Evolutionary conservation across 2,797 vertebrate species (phyloP).

Genomic region (Meda fulgida): DNA sequence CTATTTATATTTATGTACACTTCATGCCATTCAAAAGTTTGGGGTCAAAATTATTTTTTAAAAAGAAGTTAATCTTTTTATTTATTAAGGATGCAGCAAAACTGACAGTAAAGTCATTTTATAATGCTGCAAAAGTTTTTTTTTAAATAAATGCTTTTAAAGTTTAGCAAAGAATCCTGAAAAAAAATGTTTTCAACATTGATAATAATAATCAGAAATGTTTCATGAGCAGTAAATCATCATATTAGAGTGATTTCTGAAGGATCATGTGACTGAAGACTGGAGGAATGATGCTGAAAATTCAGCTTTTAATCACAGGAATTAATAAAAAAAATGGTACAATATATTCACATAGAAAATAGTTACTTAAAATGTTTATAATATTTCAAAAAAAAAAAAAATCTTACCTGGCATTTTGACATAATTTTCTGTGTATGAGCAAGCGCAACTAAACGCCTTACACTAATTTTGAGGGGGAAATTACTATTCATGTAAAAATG

Average conservation of each 20-base stretch:
- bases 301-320: too few relatives aligned
- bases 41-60: not conserved
- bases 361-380: too few relatives aligned
- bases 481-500: not conserved
- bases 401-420: too few relatives aligned
- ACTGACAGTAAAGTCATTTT: not conserved
- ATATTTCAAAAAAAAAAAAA: too few relatives aligned
- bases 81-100: not conserved
- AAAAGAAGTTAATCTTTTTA: not conserved
- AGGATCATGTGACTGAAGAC: not conserved
- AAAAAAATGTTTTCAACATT: not conserved
- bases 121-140: not conserved
- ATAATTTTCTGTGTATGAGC: too few relatives aligned
- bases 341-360: too few relatives aligned
- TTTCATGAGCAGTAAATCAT: not conserved
- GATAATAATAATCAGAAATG: not conserved
- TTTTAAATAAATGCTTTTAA: not conserved
- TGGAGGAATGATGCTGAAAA: too few relatives aligned
- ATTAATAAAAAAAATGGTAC: rapidly evolving
- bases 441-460: not conserved
- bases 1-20: not conserved
- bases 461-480: not conserved
- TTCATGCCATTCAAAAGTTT: not conserved
- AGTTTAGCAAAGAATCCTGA: not conserved
- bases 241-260: not conserved